Percentiles rank a stretch among this genome's conserved stretches.
Conservation (phyloP, 2,797 vertebrate genomes). For the Kryptopterus vitreolus region DNA sequence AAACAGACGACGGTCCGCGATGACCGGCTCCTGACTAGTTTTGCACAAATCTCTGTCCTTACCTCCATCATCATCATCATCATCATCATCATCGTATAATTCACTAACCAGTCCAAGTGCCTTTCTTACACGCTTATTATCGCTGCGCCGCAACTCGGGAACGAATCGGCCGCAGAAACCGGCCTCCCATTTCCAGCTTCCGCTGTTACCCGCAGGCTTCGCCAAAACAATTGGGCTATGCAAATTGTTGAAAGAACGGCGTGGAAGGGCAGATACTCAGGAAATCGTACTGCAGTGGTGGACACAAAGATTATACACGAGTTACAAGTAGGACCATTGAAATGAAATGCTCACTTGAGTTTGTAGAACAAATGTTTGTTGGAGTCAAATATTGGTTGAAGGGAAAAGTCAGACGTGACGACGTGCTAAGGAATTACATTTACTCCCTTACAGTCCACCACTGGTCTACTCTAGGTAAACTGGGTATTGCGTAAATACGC, state of each 20-base stretch:
- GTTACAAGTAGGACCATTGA: too few relatives aligned
- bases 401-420: too few relatives aligned
- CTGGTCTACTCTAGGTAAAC: too few relatives aligned
- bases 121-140: slow-evolving; percentile 63
- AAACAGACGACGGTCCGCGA: slow-evolving; percentile 62
- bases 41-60: slow-evolving; percentile 60
- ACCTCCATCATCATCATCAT: background rate
- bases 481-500: too few relatives aligned
- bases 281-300: background rate
- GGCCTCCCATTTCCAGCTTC: background rate
- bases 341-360: too few relatives aligned
- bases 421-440: too few relatives aligned
- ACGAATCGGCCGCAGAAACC: background rate
- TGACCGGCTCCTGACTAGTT: slow-evolving; percentile 61
- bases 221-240: background rate
- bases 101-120: slow-evolving; percentile 66
- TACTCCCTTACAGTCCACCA: too few relatives aligned
- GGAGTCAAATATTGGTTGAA: too few relatives aligned
- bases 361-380: too few relatives aligned
- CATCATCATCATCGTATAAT: background rate
- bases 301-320: too few relatives aligned
- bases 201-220: background rate
- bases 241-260: background rate
- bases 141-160: slow-evolving; percentile 42
- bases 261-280: background rate